These are phyloP conservation scores for Dendrocincla tyrannina DNA, from an alignment of 2,797 vertebrate species.

Conservation along the genomic window DNA sequence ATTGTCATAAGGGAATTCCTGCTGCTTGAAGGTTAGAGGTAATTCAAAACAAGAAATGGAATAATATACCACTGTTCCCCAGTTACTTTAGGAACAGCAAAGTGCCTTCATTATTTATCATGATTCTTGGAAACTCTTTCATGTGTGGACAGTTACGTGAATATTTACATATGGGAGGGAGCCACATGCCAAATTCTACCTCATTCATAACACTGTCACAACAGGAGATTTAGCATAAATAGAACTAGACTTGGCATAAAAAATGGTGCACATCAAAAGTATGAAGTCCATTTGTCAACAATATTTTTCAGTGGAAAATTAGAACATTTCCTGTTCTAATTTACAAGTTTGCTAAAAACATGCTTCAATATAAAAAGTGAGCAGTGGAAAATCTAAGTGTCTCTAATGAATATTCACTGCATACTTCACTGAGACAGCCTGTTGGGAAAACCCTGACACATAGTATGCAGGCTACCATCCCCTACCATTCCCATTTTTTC, in stretches of 20 bases:
- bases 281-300: neutral
- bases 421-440: neutral
- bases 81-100: neutral
- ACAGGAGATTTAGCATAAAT: neutral
- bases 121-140: neutral
- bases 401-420: neutral
- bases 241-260: neutral
- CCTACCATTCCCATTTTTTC: neutral
- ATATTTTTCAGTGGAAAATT: neutral
- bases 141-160: neutral
- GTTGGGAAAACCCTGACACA: neutral
- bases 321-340: neutral
- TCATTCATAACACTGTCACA: neutral
- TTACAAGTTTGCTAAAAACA: neutral
- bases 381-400: neutral
- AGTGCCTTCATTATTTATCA: neutral
- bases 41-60: neutral
- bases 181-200: neutral
- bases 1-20: neutral
- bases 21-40: neutral
- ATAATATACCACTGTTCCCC: neutral
- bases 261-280: neutral
- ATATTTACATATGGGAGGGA: neutral
- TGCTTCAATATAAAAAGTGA: neutral
- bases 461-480: accelerated